Percentiles rank a stretch among this genome's conserved stretches.
These are phyloP conservation scores for Brassicogethes aeneus DNA, from an alignment of 2,888 invertebrate genomes.

Conservation along the genomic window DNA sequence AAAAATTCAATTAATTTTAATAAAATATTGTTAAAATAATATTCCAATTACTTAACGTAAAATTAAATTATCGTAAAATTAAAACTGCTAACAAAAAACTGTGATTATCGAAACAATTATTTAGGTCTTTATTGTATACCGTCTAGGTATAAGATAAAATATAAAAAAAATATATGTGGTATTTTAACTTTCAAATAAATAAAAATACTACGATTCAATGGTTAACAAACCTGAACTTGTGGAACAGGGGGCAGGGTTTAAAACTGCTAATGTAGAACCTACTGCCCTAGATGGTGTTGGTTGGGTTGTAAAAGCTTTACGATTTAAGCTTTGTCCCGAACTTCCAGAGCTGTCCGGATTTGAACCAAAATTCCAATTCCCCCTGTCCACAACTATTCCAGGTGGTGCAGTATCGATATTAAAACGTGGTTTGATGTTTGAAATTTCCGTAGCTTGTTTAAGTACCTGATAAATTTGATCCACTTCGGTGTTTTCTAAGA, in stretches of 20 bases:
- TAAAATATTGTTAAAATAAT: too few species aligned
- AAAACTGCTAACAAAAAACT: too few species aligned
- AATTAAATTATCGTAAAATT: too few species aligned
- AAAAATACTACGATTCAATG: too few species aligned
- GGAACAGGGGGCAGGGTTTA: slow-evolving; percentile 55
- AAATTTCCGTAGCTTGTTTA: slow-evolving; percentile 88
- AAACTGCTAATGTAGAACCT: slow-evolving; percentile 50
- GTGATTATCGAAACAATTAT: too few species aligned
- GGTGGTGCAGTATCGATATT: slow-evolving; percentile 36
- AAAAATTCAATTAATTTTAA: too few species aligned
- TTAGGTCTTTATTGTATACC: too few species aligned
- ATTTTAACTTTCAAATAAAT: too few species aligned
- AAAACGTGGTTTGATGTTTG: slow-evolving; percentile 43
- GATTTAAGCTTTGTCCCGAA: slow-evolving; percentile 48
- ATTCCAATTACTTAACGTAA: too few species aligned
- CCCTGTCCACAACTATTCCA: slow-evolving; percentile 35
- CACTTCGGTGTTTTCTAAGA: slow-evolving; percentile 56
- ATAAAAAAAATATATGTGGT: too few species aligned
- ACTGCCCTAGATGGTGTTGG: slow-evolving; percentile 41
- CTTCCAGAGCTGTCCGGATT: slow-evolving; percentile 39
- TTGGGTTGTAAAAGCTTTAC: slow-evolving; percentile 34
- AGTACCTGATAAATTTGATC: slow-evolving; percentile 92
- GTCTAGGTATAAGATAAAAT: too few species aligned
- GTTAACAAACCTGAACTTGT: slow-evolving; percentile 71
- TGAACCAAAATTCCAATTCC: slow-evolving; percentile 28